phyloP scores from a whole-genome alignment of 1,140 invertebrate genomes.

The Drosophila pectinifera region DNA sequence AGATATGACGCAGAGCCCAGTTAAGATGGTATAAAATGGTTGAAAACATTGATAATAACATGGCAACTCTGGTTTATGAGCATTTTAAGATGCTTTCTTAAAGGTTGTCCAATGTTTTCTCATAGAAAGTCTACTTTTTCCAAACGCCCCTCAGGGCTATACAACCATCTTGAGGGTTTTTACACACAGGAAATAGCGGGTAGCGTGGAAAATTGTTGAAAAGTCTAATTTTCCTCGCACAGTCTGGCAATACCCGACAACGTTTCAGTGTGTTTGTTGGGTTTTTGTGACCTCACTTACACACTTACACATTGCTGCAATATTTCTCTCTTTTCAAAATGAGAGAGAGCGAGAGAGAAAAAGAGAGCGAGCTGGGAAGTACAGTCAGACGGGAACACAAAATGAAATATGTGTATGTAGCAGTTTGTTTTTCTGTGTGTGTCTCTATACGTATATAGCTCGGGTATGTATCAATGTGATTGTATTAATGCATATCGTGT shows the following conservation, averaged over 20 bases:
- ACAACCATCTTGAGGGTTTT: background rate
- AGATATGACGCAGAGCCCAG: too few species aligned
- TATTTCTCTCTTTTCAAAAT: slow-evolving; percentile 62
- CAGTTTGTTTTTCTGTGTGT: slow-evolving; percentile 39
- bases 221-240: background rate
- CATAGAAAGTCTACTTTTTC: background rate
- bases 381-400: slow-evolving; percentile 81
- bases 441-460: slow-evolving; percentile 36
- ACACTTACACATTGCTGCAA: slow-evolving; percentile 67
- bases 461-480: slow-evolving; percentile 46
- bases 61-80: background rate
- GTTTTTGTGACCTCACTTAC: slow-evolving; percentile 72
- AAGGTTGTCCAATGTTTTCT: too few species aligned
- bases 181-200: background rate
- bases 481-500: slow-evolving; percentile 56
- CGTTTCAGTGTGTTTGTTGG: slow-evolving; percentile 42
- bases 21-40: background rate
- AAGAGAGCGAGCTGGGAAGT: slow-evolving; percentile 65
- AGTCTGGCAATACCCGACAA: slow-evolving; percentile 1
- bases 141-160: background rate
- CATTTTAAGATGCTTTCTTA: background rate
- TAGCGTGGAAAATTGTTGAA: background rate
- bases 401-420: slow-evolving; percentile 81
- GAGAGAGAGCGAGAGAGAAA: slow-evolving; percentile 56
- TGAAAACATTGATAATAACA: background rate